Evolutionary conservation across 1,140 invertebrate genomes (phyloP).

Genomic region (Zelostemma sp.): DNA sequence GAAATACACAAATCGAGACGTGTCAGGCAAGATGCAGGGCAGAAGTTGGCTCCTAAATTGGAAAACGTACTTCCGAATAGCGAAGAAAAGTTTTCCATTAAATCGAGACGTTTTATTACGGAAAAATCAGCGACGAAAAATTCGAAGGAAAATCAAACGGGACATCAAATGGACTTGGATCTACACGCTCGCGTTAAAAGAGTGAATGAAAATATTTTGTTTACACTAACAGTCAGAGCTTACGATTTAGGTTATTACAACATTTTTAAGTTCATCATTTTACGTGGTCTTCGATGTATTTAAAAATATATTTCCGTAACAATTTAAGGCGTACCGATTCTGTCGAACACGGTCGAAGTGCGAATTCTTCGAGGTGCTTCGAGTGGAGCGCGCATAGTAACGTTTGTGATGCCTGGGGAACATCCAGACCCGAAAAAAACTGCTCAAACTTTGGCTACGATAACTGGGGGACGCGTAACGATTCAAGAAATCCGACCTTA

Average conservation of each 20-base stretch:
- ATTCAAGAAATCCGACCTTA: conserved; percentile 82
- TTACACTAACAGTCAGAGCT: conserved; percentile 78
- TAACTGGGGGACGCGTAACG: conserved; percentile 82
- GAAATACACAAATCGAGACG: conserved; percentile 47
- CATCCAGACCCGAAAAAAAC: conserved; percentile 79
- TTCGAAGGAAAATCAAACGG: conserved; percentile 30
- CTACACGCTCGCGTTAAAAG: conserved; percentile 60
- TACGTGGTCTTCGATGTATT: no score
- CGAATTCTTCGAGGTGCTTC: conserved; percentile 78
- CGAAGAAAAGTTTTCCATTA: conserved; percentile 11
- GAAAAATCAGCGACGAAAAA: conserved; percentile 24
- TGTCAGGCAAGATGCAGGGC: conserved; percentile 53
- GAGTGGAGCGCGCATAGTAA: conserved; percentile 77
- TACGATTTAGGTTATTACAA: conserved; percentile 79
- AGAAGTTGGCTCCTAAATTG: conserved; percentile 21
- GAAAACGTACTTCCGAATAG: conserved; percentile 23
- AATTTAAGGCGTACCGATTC: conserved; percentile 75
- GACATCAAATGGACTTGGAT: conserved; percentile 29
- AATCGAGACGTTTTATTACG: conserved; percentile 27
- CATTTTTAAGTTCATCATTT: no score
- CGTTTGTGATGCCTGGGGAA: conserved; percentile 82
- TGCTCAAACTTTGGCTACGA: conserved; percentile 78
- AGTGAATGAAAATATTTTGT: conserved; percentile 70
- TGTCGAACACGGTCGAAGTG: conserved; percentile 76
- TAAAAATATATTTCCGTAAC: neutral